Percentiles rank a stretch among this genome's conserved stretches.
These are phyloP conservation scores for Sceloporus undulatus DNA, from an alignment of 2,113 vertebrate genomes.

Conservation along the genomic window DNA sequence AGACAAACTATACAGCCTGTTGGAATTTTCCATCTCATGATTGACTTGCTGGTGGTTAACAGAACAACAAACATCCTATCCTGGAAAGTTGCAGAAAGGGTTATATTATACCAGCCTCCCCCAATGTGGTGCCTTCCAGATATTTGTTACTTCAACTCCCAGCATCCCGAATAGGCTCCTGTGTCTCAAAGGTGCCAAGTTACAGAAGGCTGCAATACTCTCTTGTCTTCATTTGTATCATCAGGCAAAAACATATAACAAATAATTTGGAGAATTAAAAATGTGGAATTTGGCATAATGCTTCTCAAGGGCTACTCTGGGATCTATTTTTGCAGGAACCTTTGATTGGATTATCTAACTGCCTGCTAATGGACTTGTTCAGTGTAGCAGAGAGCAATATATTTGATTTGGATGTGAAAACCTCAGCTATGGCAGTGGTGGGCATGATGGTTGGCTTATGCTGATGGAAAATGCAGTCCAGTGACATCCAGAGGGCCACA, in stretches of 20 bases:
- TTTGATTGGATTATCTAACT: neutral
- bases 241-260: no score
- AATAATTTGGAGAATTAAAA: neutral
- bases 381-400: neutral
- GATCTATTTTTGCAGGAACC: neutral
- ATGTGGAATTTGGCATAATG: no score
- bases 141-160: no score
- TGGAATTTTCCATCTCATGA: conserved; percentile 18
- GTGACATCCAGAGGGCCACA: no score
- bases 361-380: neutral
- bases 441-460: no score
- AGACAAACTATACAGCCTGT: neutral
- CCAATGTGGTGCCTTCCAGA: neutral
- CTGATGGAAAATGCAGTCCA: no score
- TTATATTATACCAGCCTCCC: neutral
- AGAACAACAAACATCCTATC: no score
- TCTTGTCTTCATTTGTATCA: no score
- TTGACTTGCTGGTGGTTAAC: neutral
- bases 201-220: no score
- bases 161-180: no score
- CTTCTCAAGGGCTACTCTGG: neutral
- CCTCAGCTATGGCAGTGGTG: no score
- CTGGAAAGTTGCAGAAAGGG: neutral
- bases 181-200: no score
- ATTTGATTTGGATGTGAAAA: neutral